Conservation (phyloP, 2,888 invertebrate species). For the Himalopsyche japonica region DNA sequence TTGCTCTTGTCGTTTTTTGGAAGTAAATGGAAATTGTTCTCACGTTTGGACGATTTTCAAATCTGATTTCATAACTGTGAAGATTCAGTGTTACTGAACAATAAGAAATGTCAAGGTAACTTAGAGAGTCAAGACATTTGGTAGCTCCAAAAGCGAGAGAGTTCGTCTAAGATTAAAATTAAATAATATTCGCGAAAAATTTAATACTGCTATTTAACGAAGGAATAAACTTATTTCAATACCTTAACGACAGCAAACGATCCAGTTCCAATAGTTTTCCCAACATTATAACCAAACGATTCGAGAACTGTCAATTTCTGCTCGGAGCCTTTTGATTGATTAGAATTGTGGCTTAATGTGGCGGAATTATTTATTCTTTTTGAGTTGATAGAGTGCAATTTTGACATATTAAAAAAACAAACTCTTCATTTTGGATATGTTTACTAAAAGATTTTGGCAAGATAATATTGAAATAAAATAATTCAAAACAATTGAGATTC, state of each 20-base stretch:
- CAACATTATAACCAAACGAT: constrained; percentile 75
- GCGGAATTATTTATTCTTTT: not conserved
- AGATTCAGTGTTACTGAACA: too few species aligned
- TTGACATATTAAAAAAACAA: not conserved
- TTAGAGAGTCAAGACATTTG: too few species aligned
- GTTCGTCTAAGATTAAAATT: too few species aligned
- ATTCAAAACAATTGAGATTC: not conserved
- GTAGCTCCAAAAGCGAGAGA: too few species aligned
- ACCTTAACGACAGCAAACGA: constrained; percentile 83
- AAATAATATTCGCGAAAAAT: too few species aligned
- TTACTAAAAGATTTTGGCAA: not conserved
- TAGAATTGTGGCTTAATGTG: not conserved
- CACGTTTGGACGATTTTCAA: too few species aligned
- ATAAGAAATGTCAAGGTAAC: too few species aligned
- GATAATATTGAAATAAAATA: not conserved
- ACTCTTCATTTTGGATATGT: not conserved
- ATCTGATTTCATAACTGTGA: too few species aligned
- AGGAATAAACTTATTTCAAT: constrained; percentile 31
- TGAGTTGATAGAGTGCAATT: not conserved
- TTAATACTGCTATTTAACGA: too few species aligned
- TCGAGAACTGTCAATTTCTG: constrained; percentile 61
- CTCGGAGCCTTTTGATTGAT: not conserved
- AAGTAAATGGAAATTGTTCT: too few species aligned
- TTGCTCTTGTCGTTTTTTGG: too few species aligned
- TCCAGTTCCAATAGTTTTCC: constrained; percentile 78